phyloP scores from a whole-genome alignment of 2,888 invertebrate genomes.

The Acrobasis consociella region DNA sequence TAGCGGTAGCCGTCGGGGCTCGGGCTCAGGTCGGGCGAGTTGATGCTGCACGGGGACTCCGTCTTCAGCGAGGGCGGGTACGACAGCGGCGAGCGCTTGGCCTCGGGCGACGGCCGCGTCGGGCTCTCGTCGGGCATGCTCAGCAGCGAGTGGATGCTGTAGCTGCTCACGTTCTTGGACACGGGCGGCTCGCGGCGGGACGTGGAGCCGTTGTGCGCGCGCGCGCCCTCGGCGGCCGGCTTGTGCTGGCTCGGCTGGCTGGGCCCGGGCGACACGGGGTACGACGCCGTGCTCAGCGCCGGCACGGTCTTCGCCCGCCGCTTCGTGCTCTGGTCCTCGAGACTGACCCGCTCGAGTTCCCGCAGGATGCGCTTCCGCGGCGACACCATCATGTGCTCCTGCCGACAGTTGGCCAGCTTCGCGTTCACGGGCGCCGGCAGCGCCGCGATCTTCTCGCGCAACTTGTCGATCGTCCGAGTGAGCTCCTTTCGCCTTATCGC shows the following conservation, averaged over 20 bases:
- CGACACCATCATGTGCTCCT: slow-evolving; percentile 86
- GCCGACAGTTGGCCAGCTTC: slow-evolving; percentile 71
- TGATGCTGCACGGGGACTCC: slow-evolving; percentile 67
- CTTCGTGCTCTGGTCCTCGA: slow-evolving; percentile 86
- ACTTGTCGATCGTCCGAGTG: slow-evolving; percentile 57
- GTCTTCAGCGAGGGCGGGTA: slow-evolving; percentile 63
- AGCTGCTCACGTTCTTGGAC: slow-evolving; percentile 85
- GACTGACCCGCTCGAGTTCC: slow-evolving; percentile 90
- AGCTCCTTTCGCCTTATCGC: slow-evolving; percentile 62
- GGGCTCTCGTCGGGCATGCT: slow-evolving; percentile 83
- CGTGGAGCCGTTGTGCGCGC: slow-evolving; percentile 54
- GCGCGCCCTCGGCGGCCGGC: slow-evolving; percentile 42
- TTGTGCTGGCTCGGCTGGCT: slow-evolving; percentile 43
- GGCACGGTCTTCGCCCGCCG: slow-evolving; percentile 80
- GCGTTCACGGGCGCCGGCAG: slow-evolving; percentile 70
- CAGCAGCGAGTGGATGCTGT: slow-evolving; percentile 92
- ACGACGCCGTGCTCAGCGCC: slow-evolving; percentile 66
- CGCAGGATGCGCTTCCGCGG: slow-evolving; percentile 92
- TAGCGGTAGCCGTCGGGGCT: slow-evolving; percentile 71
- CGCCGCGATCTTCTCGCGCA: slow-evolving; percentile 65
- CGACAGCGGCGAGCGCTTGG: slow-evolving; percentile 68
- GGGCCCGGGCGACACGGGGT: slow-evolving; percentile 55
- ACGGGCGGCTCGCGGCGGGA: slow-evolving; percentile 56
- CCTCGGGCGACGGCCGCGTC: slow-evolving; percentile 62
- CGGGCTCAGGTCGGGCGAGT: slow-evolving; percentile 71